Evolutionary conservation across 2,797 vertebrate genomes (phyloP), one percentile per base, ranked within the genome.

Genomic region (Hipposideros larvatus): DNA sequence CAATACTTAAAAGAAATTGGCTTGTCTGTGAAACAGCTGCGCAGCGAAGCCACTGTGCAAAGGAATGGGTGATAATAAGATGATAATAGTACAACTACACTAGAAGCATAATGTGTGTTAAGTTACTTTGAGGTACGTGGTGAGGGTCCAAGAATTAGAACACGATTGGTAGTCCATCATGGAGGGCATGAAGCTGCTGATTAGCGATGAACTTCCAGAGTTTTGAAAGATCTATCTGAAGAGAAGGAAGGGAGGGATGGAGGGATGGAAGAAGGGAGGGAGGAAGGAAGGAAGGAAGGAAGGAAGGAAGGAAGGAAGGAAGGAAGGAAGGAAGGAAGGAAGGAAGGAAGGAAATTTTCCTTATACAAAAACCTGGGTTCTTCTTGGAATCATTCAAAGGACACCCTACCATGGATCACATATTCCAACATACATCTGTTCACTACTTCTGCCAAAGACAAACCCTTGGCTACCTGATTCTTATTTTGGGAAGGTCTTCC

Each of bases 1-100:
- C 95, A 98, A 98, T 98, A 97, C 94, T 98, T 98, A 97, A 98
- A 98, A 98, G 98, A 98, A 98, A 98, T 98, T 97, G 98, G 96
- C 97, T 98, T 98, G 93, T 97, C 96, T 98, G 94, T 93, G 95
- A 97, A 98, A 98, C 97, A 98, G 98, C 98, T 98, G 98, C 96
- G 98, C 96, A 92, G 97, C 90, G 90, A 98, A 97, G 96, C 95
- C 94, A 98, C 95, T 74, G 28, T 97, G 95, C 96, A 97, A 97
- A 94, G 96, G 95, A 97, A 98, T 26, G 77, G 46, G 95, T 96
- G 95, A 98, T 98, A 98, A 98, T 97, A 98, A 98, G 97, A 97
- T 97, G 96, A 97, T 93, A 93, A 85, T 97, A 95, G 97, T 97
- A 97, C 68, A 98, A 96, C 87, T 91, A 92, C 59, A 85, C 26